phyloP scores from a whole-genome alignment of 2,888 invertebrate species.

The Brachypterus glaber region DNA sequence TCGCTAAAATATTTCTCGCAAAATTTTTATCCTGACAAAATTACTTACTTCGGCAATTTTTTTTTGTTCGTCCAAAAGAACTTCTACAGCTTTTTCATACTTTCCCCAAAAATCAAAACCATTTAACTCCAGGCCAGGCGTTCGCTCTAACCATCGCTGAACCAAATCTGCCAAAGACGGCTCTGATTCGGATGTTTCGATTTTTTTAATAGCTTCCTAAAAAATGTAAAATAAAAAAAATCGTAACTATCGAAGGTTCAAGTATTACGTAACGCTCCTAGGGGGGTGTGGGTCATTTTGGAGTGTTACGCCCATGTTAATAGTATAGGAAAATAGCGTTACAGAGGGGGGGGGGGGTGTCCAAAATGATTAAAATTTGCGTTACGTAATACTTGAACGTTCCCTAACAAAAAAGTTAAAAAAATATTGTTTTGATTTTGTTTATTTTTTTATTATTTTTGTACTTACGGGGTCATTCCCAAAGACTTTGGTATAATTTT shows the following conservation, averaged over 20 bases:
- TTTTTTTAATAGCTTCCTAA: constrained; percentile 43
- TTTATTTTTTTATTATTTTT: no score
- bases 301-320: no score
- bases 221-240: constrained; percentile 11
- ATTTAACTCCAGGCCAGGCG: constrained; percentile 76
- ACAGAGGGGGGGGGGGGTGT: no score
- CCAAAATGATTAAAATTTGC: no score
- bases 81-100: constrained; percentile 64
- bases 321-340: no score
- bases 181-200: constrained; percentile 64
- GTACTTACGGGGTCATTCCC: constrained; percentile 54
- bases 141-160: constrained; percentile 88
- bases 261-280: no score
- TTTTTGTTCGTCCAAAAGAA: constrained; percentile 60
- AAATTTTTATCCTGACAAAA: no score
- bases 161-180: constrained; percentile 80
- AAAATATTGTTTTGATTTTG: no score
- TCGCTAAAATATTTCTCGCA: no score
- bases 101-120: constrained; percentile 94
- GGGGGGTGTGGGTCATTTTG: no score
- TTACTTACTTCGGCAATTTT: constrained; percentile 49
- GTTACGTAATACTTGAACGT: no score
- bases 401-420: no score
- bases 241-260: background rate
- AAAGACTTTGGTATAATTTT: constrained; percentile 81